A percentile compares a stretch with the other conserved stretches of the same genome.
Evolutionary conservation across 2,113 vertebrate species (phyloP).

Genomic region (Capreolus pygargus): DNA sequence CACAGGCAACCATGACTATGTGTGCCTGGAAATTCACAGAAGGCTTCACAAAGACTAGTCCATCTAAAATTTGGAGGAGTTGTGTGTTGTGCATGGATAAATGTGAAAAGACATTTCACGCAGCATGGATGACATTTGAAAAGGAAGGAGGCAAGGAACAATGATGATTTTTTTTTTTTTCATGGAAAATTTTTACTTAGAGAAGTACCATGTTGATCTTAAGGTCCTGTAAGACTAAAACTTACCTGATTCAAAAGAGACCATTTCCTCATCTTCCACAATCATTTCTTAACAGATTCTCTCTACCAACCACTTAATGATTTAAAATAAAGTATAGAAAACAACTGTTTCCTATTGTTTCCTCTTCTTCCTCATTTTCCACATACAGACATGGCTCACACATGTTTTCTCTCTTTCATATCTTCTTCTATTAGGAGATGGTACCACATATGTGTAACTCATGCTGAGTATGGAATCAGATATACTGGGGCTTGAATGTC

Average conservation of each 20-base stretch:
- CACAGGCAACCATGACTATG: not conserved
- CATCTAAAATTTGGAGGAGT: not conserved
- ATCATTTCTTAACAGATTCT: not conserved
- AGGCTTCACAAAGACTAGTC: not conserved
- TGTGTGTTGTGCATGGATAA: not conserved
- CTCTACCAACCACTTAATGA: not conserved
- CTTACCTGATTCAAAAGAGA: not conserved
- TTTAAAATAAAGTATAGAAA: not conserved
- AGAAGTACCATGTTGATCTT: not conserved
- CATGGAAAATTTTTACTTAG: not conserved
- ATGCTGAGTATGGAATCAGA: not conserved
- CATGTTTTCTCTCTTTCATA: not conserved
- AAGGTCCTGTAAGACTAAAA: not conserved
- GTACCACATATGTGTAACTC: fast-evolving
- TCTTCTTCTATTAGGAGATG: not conserved
- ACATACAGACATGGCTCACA: not conserved
- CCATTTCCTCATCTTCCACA: not conserved
- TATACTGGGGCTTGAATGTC: fast-evolving
- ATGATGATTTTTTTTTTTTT: not conserved
- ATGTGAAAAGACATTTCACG: not conserved
- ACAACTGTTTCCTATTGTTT: not conserved
- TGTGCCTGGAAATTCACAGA: not conserved
- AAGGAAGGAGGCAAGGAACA: not conserved
- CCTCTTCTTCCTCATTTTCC: not conserved
- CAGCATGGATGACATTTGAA: not conserved